A percentile compares a stretch with the other conserved stretches of the same genome.
Conservation (phyloP, 2,888 invertebrate genomes). For the Orthonychiurus folsomi region DNA sequence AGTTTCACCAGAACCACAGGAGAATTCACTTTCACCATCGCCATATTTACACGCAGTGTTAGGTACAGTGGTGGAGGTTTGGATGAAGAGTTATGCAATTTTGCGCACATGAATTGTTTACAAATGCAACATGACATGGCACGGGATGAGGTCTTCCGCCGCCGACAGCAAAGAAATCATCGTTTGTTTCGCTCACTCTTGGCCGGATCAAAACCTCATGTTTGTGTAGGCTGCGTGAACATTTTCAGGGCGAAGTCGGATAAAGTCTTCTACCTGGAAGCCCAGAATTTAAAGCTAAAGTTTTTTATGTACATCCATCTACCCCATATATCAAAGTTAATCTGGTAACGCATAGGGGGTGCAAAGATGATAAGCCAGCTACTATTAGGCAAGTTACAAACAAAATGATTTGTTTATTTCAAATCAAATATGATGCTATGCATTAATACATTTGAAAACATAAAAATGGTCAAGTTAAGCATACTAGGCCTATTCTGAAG, state of each 20-base stretch:
- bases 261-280: constrained; percentile 37
- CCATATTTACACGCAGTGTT: not conserved
- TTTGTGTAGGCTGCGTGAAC: constrained; percentile 32
- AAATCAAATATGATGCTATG: no score
- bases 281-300: not conserved
- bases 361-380: no score
- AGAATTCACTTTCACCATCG: not conserved
- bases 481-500: no score
- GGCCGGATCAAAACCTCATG: constrained; percentile 31
- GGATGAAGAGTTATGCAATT: no score
- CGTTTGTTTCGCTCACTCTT: not conserved
- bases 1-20: not conserved
- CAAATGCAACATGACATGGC: constrained; percentile 1
- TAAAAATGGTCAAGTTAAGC: no score
- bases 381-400: no score
- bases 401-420: no score
- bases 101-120: no score
- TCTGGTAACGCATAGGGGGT: not conserved
- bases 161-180: not conserved
- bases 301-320: not conserved
- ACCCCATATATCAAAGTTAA: constrained; percentile 5
- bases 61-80: not conserved
- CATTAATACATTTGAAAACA: no score
- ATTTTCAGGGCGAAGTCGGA: constrained; percentile 38
- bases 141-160: not conserved